Evolutionary conservation across 2,888 invertebrate species (phyloP), one percentile per base, ranked within the genome.

Genomic region (Alsophila aescularia): DNA sequence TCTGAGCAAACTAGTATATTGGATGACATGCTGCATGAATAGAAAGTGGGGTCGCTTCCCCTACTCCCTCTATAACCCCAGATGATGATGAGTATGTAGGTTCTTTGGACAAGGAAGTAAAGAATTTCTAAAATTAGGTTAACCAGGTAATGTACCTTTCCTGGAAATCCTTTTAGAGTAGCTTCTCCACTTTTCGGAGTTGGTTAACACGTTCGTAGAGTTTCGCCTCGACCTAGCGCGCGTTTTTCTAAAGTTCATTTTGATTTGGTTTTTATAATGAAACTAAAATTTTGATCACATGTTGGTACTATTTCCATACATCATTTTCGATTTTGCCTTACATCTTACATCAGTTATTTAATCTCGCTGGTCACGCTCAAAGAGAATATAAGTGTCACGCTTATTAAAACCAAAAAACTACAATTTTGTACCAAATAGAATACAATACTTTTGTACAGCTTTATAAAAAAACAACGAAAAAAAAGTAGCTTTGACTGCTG

Each of bases 201-300:
- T 79, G 2, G 67, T 52, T 61, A 83, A 67, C 6, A 83, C 53
- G 51, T 70, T 83, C 14, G 79, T 66, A 4, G 89, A 90, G 53
- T 73, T 84, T 55, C 62, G 75, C 35, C 81, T 73, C 13, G 81
- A 75, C 0, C 81, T 81, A 8, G 70, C 48, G 6, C 85, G 81
- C n/a, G 72, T 65, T 62, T 77, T 85, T 27, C 80, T 75, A 58
- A 89, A 87, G 70, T 87, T 90, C 90, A 90, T 90, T 47, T 64
- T 75, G 39, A 0, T 44, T 44, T 49, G 54, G 67, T 66, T 52
- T 52, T 48, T 64, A 36, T 15, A 27, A 41, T 44, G 56, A 45
- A 63, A 74, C 73, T 64, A 61, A 66, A 79, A 81, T 79, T 83
- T 85, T 73, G 75, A 42, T 49, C 64, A 36, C 56, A 39, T 56